A percentile compares a stretch with the other conserved stretches of the same genome.
phyloP scores from a whole-genome alignment of 1,140 invertebrate species.

The Bacillus rossius region DNA sequence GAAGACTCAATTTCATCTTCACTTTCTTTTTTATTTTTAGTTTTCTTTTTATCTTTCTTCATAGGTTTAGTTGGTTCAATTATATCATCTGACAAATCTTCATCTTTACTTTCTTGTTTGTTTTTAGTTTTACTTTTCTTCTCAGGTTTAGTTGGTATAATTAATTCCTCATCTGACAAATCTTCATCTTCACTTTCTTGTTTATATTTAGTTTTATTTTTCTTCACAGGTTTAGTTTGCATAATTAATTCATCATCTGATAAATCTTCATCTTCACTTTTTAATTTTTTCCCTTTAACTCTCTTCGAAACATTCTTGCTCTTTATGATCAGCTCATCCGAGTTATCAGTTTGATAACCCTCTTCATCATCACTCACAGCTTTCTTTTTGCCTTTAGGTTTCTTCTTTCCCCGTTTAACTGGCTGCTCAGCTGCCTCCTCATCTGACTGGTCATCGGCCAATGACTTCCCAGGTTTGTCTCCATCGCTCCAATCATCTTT shows the following conservation, averaged over 20 bases:
- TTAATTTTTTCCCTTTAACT: constrained; percentile 36
- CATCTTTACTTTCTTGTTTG: too few species aligned
- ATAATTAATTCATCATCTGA: not conserved
- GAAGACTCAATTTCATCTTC: constrained; percentile 1
- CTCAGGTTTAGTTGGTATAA: not conserved
- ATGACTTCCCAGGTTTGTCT: not conserved
- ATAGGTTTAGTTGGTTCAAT: not conserved
- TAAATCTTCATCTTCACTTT: constrained; percentile 14
- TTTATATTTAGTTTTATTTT: too few species aligned
- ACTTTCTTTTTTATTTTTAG: not conserved
- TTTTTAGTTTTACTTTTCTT: too few species aligned
- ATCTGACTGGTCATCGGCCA: constrained; percentile 5
- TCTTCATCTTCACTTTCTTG: not conserved
- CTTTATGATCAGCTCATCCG: constrained; percentile 29
- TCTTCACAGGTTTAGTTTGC: too few species aligned
- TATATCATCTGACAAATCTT: too few species aligned
- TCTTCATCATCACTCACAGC: constrained; percentile 48
- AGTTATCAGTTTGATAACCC: constrained; percentile 25
- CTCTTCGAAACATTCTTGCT: constrained; percentile 22
- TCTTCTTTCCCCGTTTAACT: constrained; percentile 10
- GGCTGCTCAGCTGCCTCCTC: constrained; percentile 17
- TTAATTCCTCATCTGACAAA: not conserved
- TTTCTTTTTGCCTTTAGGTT: constrained; percentile 20
- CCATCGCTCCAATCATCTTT: constrained; percentile 33
- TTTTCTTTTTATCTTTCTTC: constrained; percentile 6